phyloP scores from a whole-genome alignment of 2,113 vertebrate species.

The Tringa solitaria region DNA sequence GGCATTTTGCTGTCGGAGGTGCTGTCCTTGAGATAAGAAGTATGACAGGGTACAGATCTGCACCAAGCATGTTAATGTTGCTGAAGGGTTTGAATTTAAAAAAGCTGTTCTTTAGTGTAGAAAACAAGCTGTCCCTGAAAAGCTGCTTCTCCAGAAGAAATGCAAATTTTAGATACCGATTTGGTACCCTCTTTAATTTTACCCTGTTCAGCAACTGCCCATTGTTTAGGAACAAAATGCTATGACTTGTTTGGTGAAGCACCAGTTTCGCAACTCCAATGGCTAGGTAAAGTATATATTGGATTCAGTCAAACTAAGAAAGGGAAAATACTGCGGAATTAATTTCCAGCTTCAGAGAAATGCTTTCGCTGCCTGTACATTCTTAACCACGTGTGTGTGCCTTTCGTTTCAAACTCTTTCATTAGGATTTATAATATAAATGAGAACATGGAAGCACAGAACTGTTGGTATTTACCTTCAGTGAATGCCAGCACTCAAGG shows the following conservation, averaged over 20 bases:
- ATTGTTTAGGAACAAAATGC: background rate
- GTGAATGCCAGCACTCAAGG: background rate
- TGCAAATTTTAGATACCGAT: background rate
- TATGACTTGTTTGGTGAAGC: background rate
- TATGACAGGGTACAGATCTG: background rate
- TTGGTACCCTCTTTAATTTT: background rate
- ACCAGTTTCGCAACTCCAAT: background rate
- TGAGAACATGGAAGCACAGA: background rate
- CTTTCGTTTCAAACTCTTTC: background rate
- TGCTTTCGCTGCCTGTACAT: accelerated
- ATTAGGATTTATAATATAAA: background rate
- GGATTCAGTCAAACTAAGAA: background rate
- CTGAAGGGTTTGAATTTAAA: background rate
- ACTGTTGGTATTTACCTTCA: background rate
- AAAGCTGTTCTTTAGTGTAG: background rate
- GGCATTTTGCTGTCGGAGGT: conserved; percentile 9
- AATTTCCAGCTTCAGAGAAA: background rate
- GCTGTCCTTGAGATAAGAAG: conserved; percentile 46
- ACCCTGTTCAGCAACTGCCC: background rate
- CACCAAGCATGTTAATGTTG: conserved; percentile 16
- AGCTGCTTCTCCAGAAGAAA: background rate
- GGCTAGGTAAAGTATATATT: background rate
- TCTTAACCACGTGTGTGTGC: background rate
- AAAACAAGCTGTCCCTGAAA: background rate
- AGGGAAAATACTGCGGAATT: background rate